These are phyloP conservation scores for Brachionus calyciflorus DNA, from an alignment of 1,140 invertebrate species.

Conservation along the genomic window DNA sequence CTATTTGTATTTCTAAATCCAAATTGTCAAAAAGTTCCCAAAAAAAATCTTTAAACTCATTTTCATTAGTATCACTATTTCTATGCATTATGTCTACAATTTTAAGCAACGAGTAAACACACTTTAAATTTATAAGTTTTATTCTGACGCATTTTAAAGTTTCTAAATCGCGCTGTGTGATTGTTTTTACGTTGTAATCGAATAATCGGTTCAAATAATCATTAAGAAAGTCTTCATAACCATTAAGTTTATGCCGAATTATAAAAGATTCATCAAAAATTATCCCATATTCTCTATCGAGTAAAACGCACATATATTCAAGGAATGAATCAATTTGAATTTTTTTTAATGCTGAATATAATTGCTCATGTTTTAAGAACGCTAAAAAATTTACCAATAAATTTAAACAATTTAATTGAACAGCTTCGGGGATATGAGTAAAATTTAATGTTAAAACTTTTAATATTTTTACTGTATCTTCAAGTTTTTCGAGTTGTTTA, in stretches of 20 bases:
- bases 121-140: background rate
- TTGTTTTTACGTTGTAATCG: background rate
- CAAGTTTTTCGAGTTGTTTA: too few species aligned
- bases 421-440: background rate
- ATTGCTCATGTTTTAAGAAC: background rate
- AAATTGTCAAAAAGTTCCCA: background rate
- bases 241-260: background rate
- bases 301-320: background rate
- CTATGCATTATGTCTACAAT: background rate
- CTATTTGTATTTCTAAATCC: background rate
- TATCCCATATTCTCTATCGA: background rate
- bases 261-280: background rate
- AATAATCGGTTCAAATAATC: background rate
- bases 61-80: background rate
- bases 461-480: too few species aligned
- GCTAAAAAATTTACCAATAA: background rate
- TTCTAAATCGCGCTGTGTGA: background rate
- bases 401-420: background rate
- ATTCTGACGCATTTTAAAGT: background rate
- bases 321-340: too few species aligned
- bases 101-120: background rate
- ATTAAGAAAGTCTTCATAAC: background rate
- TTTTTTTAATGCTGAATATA: background rate
- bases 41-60: background rate
- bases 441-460: too few species aligned